These are phyloP conservation scores for Dinoponera quadriceps DNA, from an alignment of 1,140 invertebrate genomes.

Conservation along the genomic window DNA sequence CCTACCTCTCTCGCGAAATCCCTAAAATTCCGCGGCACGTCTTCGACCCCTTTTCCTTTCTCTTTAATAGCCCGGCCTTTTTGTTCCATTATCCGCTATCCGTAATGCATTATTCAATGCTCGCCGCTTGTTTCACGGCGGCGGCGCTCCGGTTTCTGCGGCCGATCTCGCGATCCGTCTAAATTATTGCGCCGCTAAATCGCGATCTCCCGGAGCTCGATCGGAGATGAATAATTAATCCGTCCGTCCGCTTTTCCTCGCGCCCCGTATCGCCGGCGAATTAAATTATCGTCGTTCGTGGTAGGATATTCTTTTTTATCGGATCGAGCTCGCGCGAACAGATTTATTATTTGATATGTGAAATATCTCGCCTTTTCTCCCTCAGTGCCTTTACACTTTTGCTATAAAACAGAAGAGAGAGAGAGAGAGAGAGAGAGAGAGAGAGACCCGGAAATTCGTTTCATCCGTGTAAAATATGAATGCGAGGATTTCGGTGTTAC, in stretches of 20 bases:
- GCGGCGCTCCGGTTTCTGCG: constrained; percentile 31
- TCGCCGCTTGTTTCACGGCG: constrained; percentile 41
- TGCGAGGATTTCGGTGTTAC: background rate
- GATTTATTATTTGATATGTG: background rate
- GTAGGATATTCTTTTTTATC: background rate
- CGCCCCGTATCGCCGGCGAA: background rate
- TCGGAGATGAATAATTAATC: constrained; percentile 45
- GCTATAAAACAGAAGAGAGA: too few species aligned
- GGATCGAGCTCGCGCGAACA: too few species aligned
- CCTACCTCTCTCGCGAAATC: constrained; percentile 5
- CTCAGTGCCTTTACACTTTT: background rate
- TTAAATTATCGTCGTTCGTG: constrained; percentile 1
- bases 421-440: too few species aligned
- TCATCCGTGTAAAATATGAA: background rate
- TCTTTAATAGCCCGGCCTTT: background rate
- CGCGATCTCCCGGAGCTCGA: background rate
- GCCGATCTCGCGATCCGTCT: constrained; percentile 14
- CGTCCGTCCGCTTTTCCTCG: background rate
- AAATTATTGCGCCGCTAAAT: constrained; percentile 40
- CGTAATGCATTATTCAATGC: constrained; percentile 61
- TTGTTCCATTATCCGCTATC: constrained; percentile 51
- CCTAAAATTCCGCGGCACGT: constrained; percentile 28
- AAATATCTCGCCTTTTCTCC: background rate
- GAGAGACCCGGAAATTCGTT: background rate
- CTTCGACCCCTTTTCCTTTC: constrained; percentile 3